Base-by-base conservation (phyloP, 1,140 invertebrate species). In the Daktulosphaira vitifoliae region DNA sequence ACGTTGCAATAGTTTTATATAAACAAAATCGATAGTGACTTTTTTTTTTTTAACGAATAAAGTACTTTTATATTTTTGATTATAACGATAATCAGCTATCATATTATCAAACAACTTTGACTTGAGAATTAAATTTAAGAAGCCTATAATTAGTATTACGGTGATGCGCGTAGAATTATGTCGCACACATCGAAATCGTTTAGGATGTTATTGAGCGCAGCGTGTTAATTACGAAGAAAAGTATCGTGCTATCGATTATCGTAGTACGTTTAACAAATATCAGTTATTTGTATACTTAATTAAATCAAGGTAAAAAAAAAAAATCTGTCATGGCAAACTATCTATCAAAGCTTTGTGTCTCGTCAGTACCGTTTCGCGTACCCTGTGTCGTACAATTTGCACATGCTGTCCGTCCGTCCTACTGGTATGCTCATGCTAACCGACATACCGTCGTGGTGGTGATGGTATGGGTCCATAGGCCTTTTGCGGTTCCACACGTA, bases 371-470 rank as follows among this genome's bases (percentile, higher is more conserved):
- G 84, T 76, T 88, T 85, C 71, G 85, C 85, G 75, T 90, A 88
- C 71, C 85, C 85, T 70, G 84, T 81, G 73, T 91, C 88, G 76
- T 92, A 92, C 66, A 92, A 79, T 78, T 92, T 91, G 78, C 88
- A 88, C 66, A 92, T 81, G 70, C 84, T 86, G 72, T 86, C 85
- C 67, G 87, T 82, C 68, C 87, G 82, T 26, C 74, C 75, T 70
- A 82, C 70, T 23, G 68, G 65, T 49, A 70, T 48, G 48, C 67
- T 69, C 38, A 71, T 74, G 69, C 64, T 69, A 33, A 71, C 76
- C 49, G 76, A 76, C 68, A 69, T 68, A 6, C 69, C 69, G 18
- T 62, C 56, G 1, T 59, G 54, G 25, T 49, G 48, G 20, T 16
- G 38, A 33, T 62, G 48, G 13, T 39, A 29, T 16, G 16, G 22